Percentiles rank a stretch among this genome's conserved stretches.
Conservation (phyloP, 2,888 invertebrate species). For the Ophion costatus region DNA sequence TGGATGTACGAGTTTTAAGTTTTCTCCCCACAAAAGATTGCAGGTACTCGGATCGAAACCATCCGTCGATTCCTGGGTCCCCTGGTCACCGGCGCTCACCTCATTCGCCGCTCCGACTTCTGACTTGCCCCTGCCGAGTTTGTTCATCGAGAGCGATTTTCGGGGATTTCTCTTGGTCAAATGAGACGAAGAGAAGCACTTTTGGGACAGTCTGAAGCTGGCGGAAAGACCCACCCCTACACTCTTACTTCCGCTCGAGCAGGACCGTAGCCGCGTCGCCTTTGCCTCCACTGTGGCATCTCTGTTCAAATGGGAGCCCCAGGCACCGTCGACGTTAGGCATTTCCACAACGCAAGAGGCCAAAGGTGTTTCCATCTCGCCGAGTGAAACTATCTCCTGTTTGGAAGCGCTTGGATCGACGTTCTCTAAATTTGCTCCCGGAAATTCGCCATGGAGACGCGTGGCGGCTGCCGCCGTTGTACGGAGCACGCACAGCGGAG, state of each 20-base stretch:
- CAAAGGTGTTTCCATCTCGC: background rate
- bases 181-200: slow-evolving; percentile 88
- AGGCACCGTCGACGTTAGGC: slow-evolving; percentile 81
- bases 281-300: background rate
- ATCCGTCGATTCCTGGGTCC: slow-evolving; percentile 30
- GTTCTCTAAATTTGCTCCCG: slow-evolving; percentile 69
- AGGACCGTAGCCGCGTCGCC: slow-evolving; percentile 69
- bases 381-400: slow-evolving; percentile 2
- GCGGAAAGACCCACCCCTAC: slow-evolving; percentile 70
- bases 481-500: background rate
- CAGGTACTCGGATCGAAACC: slow-evolving; percentile 58
- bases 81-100: background rate
- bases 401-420: slow-evolving; percentile 55
- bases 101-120: slow-evolving; percentile 65
- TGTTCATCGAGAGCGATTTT: slow-evolving; percentile 85
- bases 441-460: background rate
- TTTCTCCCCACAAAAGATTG: slow-evolving; percentile 69
- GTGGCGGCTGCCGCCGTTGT: too few species aligned
- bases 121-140: slow-evolving; percentile 74
- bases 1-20: slow-evolving; percentile 73
- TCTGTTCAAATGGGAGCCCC: slow-evolving; percentile 84
- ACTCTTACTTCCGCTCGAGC: slow-evolving; percentile 69
- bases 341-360: slow-evolving; percentile 5
- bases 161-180: slow-evolving; percentile 91
- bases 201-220: slow-evolving; percentile 87